Evolutionary conservation across 2,888 invertebrate species (phyloP).

Genomic region (Drosophila neonasuta): DNA sequence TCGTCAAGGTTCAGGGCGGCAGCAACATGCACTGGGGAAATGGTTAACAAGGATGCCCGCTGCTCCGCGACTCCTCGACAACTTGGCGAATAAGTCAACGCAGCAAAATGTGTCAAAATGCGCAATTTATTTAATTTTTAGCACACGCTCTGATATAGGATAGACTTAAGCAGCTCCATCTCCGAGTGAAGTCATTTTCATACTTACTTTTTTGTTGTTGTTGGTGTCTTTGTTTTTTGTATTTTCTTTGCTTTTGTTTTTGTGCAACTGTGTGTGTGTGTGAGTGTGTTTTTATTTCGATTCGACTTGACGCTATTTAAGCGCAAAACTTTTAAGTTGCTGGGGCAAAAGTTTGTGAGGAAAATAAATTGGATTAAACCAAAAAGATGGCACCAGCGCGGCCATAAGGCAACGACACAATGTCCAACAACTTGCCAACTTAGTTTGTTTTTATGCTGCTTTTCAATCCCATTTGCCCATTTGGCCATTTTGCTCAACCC

Average conservation of each 20-base stretch:
- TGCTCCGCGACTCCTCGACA: constrained; percentile 14
- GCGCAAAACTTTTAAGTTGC: constrained; percentile 74
- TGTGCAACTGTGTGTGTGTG: background rate
- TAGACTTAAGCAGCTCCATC: constrained; percentile 47
- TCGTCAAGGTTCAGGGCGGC: constrained; percentile 65
- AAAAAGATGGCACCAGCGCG: constrained; percentile 74
- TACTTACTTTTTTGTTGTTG: constrained; percentile 57
- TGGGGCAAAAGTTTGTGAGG: constrained; percentile 63
- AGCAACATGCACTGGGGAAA: constrained; percentile 41
- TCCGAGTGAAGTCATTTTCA: constrained; percentile 66
- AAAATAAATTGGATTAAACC: constrained; percentile 77
- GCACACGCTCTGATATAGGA: constrained; percentile 59
- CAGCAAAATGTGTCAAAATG: constrained; percentile 80
- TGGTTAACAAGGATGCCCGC: constrained; percentile 62
- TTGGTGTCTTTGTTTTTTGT: too few species aligned
- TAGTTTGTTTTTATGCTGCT: constrained; percentile 45
- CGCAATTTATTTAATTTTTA: constrained; percentile 80
- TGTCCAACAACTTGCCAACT: constrained; percentile 66
- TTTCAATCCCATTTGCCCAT: constrained; percentile 55
- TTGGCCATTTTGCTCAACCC: constrained; percentile 12
- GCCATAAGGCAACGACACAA: constrained; percentile 63
- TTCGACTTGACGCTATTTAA: constrained; percentile 73
- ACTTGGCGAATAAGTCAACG: constrained; percentile 74
- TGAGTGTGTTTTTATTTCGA: constrained; percentile 45
- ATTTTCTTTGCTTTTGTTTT: constrained; percentile 2